phyloP scores from a whole-genome alignment of 2,888 invertebrate genomes.

The Apamea epomidion region DNA sequence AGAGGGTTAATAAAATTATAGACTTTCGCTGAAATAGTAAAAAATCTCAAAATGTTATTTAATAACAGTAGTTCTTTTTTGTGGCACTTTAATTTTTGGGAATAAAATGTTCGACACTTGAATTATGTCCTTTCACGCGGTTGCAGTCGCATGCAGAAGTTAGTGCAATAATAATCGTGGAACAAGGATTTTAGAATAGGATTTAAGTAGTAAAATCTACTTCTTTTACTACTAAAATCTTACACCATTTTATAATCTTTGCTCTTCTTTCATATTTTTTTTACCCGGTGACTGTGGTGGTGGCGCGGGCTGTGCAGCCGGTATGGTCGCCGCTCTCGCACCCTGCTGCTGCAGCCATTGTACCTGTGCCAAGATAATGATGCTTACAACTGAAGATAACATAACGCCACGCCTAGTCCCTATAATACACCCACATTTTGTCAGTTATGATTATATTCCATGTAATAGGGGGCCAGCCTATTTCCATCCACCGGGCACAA shows the following conservation, averaged over 20 bases:
- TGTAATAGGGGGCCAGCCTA: not conserved
- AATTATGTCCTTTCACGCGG: too few species aligned
- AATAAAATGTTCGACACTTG: too few species aligned
- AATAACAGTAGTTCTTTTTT: too few species aligned
- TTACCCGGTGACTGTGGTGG: slow-evolving; percentile 86
- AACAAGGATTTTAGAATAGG: too few species aligned
- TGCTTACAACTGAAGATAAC: not conserved
- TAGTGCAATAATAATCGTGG: too few species aligned
- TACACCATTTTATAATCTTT: not conserved
- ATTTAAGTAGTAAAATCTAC: not conserved
- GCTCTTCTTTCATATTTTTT: too few species aligned
- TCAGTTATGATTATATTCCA: not conserved
- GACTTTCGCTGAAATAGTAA: too few species aligned
- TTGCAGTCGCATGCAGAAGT: too few species aligned
- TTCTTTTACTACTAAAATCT: not conserved
- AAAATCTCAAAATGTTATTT: too few species aligned
- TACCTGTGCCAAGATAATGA: slow-evolving; percentile 75
- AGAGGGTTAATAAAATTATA: too few species aligned
- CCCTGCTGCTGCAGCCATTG: slow-evolving; percentile 93
- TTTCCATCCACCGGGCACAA: not conserved
- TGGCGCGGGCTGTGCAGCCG: slow-evolving; percentile 85
- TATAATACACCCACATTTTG: not conserved
- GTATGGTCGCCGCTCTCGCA: slow-evolving; percentile 90
- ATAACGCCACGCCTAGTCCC: not conserved
- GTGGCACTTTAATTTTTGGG: too few species aligned